Evolutionary conservation across 2,797 vertebrate genomes (phyloP).

Genomic region (Chrosomus eos): DNA sequence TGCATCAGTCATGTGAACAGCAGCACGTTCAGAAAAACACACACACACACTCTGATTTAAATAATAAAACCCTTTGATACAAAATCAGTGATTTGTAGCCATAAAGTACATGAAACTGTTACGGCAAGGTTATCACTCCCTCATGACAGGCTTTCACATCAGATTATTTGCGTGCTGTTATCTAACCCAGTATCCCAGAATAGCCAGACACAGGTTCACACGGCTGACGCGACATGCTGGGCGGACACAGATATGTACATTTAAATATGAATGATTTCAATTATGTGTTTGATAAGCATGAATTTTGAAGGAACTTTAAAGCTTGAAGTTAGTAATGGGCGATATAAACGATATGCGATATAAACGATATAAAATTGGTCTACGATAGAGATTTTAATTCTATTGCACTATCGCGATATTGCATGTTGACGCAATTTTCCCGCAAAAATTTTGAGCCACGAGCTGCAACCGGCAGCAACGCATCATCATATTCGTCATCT

Average conservation of each 20-base stretch:
- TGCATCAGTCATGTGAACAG: conserved; percentile 1
- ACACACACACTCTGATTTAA: not conserved
- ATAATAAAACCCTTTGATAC: not conserved
- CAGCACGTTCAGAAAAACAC: not conserved
- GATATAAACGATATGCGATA: no score
- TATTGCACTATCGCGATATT: no score
- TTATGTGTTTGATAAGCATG: not conserved
- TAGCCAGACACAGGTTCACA: conserved; percentile 60
- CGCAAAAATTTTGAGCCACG: no score
- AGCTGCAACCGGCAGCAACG: no score
- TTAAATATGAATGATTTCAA: not conserved
- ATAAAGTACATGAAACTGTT: conserved; percentile 1
- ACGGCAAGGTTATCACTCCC: not conserved
- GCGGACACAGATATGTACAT: not conserved
- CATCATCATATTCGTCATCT: no score
- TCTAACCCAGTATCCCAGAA: conserved; percentile 69
- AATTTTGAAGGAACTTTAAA: not conserved
- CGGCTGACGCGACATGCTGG: conserved; percentile 64
- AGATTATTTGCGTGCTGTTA: conserved; percentile 17
- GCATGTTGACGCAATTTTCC: no score
- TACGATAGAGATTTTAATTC: no score
- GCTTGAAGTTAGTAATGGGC: no score
- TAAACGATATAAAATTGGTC: no score
- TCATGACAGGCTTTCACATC: conserved; percentile 19
- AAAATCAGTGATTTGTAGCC: not conserved